Base-by-base conservation (phyloP, 2,797 vertebrate genomes). In the Molothrus aeneus region DNA sequence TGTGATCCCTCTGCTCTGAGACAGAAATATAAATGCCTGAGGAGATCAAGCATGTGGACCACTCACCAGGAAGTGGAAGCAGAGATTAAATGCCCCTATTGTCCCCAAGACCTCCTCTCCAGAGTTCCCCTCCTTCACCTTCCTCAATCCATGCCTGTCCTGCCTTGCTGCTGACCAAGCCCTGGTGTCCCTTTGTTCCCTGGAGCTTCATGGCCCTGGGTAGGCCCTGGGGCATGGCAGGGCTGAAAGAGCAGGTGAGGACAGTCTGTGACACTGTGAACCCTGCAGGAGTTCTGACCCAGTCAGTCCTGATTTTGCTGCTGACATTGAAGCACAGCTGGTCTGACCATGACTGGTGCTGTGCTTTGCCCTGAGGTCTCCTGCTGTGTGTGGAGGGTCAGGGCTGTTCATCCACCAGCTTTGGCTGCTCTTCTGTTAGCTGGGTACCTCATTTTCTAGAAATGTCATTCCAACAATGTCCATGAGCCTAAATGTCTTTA, bases 251-350 rank as follows among this genome's bases (percentile, higher is more conserved):
- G 28, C 21, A 26, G 26, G 6, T 28, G 42, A 28, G 36, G 61
- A 26, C 3, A 2, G 7, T 18, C 43, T 40, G 51, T 34, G 54
- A 16, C 1, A 2, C n/a, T 14, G 24, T 3, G 14, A 73, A 8
- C 38, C 43, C 47, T 3, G 1, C 15, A 59, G 63, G 21, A 65
- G 24, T 6, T 65, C 32, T 32, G 21, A 5, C 16, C 28, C 24
- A 31, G n/a, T 22, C 1, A 0, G 22, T 14, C 22, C 34, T 45
- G 50, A 29, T 53, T 85, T 73, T 74, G 34, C 43, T 38, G 56
- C 48, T 77, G 69, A 7, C 3, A 2, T 6, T 0, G 0, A 8
- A 19, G 11, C 9, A 32, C 0, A 0, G 34, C 20, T 11, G 2
- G 13, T 40, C n/a, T 0, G 0, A 10, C 54, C 10, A 1, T 7